These are phyloP conservation scores for Datnioides undecimradiatus DNA, from an alignment of 2,113 vertebrate species.

Conservation along the genomic window DNA sequence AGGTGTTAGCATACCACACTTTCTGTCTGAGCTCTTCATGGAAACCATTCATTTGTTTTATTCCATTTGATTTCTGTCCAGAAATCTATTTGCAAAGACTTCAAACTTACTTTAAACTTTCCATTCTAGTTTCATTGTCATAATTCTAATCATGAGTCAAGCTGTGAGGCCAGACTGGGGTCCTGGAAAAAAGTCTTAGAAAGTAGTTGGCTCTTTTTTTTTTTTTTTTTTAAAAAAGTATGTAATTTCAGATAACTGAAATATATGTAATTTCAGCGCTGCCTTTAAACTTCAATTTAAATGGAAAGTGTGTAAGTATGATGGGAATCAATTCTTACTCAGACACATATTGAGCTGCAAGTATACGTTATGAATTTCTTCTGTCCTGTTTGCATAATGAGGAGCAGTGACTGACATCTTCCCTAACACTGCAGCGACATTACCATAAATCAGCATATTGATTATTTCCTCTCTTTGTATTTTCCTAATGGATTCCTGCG, in stretches of 20 bases:
- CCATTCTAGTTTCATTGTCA: not conserved
- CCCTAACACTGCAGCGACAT: constrained; percentile 8
- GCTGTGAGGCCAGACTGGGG: not conserved
- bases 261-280: not conserved
- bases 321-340: not conserved
- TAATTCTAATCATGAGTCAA: not conserved
- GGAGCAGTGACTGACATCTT: constrained; percentile 30
- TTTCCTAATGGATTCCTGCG: constrained; percentile 21
- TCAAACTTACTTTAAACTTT: no score
- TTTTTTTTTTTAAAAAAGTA: not conserved
- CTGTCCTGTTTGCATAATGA: constrained; percentile 24
- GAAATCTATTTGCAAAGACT: not conserved
- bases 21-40: no score
- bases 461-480: constrained; percentile 30
- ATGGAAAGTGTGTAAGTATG: not conserved
- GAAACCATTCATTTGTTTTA: not conserved
- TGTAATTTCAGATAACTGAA: constrained; percentile 2
- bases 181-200: not conserved
- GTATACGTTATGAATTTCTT: not conserved
- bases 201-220: not conserved
- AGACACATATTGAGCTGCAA: not conserved
- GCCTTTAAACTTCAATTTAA: constrained; percentile 10
- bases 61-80: not conserved
- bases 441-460: constrained; percentile 55
- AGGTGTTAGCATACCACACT: not conserved